Conservation (phyloP, 2,113 vertebrate genomes). For the Phalacrocorax aristotelis region DNA sequence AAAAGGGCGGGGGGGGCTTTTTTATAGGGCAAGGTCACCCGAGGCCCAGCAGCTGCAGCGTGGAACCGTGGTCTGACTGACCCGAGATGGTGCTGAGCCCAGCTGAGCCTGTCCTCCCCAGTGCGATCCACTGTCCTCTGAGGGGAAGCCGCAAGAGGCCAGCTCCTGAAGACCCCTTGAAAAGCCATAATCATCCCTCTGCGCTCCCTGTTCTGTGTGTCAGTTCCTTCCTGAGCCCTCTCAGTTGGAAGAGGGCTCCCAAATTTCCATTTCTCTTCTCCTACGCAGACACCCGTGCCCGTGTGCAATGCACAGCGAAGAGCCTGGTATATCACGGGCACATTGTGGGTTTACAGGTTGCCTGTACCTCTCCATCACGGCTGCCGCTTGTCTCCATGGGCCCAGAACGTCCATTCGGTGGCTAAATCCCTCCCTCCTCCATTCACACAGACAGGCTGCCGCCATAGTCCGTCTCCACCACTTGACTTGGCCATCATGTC, state of each 20-base stretch:
- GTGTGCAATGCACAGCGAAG: not conserved
- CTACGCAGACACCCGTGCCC: not conserved
- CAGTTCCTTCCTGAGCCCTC: not conserved
- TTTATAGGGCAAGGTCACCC: no score
- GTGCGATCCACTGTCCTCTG: not conserved
- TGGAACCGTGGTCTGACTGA: no score
- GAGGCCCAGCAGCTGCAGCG: no score
- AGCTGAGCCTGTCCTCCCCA: fast-evolving
- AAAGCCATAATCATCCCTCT: not conserved
- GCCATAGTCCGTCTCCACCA: no score
- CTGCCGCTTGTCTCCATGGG: not conserved
- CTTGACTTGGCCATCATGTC: no score
- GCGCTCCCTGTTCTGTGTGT: not conserved
- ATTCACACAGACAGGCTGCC: not conserved
- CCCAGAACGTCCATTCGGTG: not conserved
- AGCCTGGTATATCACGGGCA: not conserved
- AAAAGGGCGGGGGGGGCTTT: no score
- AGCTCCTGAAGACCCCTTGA: not conserved
- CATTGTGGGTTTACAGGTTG: not conserved
- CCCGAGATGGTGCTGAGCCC: no score
- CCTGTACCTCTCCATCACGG: not conserved
- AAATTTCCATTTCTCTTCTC: not conserved
- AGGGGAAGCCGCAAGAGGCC: not conserved
- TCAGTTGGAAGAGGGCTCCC: not conserved
- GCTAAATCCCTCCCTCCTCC: not conserved